phyloP scores from a whole-genome alignment of 2,797 vertebrate genomes.

The Choloepus didactylus region DNA sequence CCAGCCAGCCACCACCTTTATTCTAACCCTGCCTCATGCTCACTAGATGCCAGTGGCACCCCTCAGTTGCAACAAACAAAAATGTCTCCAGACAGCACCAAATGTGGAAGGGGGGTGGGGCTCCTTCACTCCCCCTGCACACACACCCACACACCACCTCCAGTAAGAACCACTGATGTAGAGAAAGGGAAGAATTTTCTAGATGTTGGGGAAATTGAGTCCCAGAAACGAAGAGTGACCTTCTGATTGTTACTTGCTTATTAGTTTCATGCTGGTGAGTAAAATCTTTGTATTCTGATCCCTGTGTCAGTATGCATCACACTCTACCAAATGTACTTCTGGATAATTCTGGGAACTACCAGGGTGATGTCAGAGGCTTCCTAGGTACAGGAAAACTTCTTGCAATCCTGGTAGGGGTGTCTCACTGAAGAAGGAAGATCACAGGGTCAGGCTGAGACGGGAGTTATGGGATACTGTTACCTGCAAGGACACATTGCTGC shows the following conservation, averaged over 20 bases:
- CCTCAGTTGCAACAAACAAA: background rate
- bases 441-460: background rate
- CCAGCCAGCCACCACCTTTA: too few relatives aligned
- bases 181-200: background rate
- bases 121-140: background rate
- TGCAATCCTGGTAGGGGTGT: background rate
- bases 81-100: background rate
- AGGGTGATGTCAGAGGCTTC: background rate
- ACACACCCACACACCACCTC: too few relatives aligned
- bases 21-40: too few relatives aligned
- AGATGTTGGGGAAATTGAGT: constrained; percentile 34
- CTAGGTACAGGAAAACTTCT: background rate
- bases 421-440: background rate
- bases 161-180: background rate
- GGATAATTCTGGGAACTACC: background rate
- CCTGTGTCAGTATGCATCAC: too few relatives aligned
- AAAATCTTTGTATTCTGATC: background rate
- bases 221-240: background rate
- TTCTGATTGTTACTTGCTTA: constrained; percentile 10
- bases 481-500: background rate
- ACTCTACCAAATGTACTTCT: background rate
- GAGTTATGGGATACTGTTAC: background rate
- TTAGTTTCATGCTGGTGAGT: background rate
- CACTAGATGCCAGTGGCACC: background rate
- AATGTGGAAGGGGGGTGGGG: background rate